Evolutionary conservation across 2,888 invertebrate species (phyloP).

Genomic region (Hypselothyrea guttata): DNA sequence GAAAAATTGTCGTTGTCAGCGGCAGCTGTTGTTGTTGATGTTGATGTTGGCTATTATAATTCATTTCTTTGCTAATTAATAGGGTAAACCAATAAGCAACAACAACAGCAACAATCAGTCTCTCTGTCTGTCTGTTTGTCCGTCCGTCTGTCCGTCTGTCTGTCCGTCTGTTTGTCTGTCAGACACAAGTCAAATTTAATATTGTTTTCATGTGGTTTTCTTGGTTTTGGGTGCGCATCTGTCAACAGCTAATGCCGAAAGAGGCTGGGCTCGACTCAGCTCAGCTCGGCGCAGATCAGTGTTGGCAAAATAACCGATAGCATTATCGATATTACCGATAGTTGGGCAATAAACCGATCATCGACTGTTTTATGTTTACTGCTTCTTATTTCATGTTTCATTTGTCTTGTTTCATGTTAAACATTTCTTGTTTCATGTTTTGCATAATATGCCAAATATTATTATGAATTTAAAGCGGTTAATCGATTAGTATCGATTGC

Average conservation of each 20-base stretch:
- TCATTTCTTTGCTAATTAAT: constrained; percentile 57
- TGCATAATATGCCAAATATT: too few species aligned
- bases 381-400: too few species aligned
- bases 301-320: too few species aligned
- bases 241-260: constrained; percentile 31
- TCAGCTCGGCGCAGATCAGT: too few species aligned
- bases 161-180: constrained; percentile 42
- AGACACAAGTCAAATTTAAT: constrained; percentile 40
- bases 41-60: constrained; percentile 33
- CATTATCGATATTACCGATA: too few species aligned
- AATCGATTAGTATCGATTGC: too few species aligned
- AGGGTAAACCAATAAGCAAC: constrained; percentile 56
- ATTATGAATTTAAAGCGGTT: too few species aligned
- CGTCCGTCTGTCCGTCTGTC: constrained; percentile 32
- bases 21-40: constrained; percentile 8
- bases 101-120: constrained; percentile 16
- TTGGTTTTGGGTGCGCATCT: constrained; percentile 41
- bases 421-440: too few species aligned
- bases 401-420: too few species aligned
- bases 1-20: constrained; percentile 24
- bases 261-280: too few species aligned
- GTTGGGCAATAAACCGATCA: too few species aligned
- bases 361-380: too few species aligned
- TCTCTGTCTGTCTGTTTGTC: constrained; percentile 33
- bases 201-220: constrained; percentile 46